A percentile compares a stretch with the other conserved stretches of the same genome.
Evolutionary conservation across 2,113 vertebrate genomes (phyloP).

Genomic region (Sardina pilchardus): DNA sequence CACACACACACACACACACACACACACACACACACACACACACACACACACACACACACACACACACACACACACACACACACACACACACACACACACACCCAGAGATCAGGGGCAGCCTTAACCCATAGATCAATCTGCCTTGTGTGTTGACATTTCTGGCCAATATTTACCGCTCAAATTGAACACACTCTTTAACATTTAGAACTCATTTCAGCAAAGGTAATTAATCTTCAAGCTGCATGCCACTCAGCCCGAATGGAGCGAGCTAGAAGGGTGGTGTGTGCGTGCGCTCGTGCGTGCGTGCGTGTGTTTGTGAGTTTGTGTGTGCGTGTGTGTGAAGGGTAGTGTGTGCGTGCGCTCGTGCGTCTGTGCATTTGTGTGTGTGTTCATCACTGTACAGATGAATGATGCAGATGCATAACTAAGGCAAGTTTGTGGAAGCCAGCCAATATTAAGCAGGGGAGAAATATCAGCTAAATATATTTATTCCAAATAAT

Average conservation of each 20-base stretch:
- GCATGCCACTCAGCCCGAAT: conserved; percentile 29
- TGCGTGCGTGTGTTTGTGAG: not conserved
- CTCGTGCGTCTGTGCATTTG: not conserved
- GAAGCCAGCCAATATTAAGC: too few relatives aligned
- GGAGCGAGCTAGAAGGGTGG: not conserved
- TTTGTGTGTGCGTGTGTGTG: not conserved
- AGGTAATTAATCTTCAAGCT: conserved; percentile 55
- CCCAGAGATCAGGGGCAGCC: conserved; percentile 46
- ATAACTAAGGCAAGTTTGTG: too few relatives aligned
- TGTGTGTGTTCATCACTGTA: not conserved
- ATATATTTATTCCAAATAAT: not conserved
- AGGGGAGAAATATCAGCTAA: too few relatives aligned
- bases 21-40: conserved; percentile 32
- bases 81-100: conserved; percentile 64
- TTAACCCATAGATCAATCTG: conserved; percentile 70
- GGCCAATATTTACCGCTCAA: conserved; percentile 57
- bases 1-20: conserved; percentile 60
- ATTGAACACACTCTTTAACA: conserved; percentile 68
- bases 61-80: conserved; percentile 63
- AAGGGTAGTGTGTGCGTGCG: not conserved
- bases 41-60: conserved; percentile 60
- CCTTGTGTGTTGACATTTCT: conserved; percentile 63
- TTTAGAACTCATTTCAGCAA: conserved; percentile 63
- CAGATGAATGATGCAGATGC: too few relatives aligned
- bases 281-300: not conserved